These are phyloP conservation scores for Heterohyrax brucei DNA, from an alignment of 2,797 vertebrate genomes.

Conservation along the genomic window DNA sequence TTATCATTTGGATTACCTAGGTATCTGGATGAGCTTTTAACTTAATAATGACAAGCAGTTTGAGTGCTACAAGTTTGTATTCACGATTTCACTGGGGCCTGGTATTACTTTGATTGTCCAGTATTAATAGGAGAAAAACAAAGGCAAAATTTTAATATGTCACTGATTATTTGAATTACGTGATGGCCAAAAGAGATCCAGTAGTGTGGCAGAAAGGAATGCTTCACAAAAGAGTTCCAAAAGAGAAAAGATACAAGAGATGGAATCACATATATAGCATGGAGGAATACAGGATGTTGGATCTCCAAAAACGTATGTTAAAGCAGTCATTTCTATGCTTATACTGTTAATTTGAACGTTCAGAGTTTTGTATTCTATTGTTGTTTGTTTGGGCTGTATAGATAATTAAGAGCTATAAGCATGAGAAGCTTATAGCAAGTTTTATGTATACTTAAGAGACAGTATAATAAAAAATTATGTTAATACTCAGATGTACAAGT, in stretches of 20 bases:
- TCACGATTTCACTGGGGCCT: not conserved
- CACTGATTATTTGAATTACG: conserved; percentile 33
- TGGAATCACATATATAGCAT: not conserved
- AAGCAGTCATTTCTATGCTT: not conserved
- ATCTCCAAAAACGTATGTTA: not conserved
- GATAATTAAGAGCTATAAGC: not conserved
- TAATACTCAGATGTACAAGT: conserved; percentile 21
- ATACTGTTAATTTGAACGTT: not conserved
- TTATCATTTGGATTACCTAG: conserved; percentile 33
- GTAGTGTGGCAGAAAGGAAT: not conserved
- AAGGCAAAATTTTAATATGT: conserved; percentile 31
- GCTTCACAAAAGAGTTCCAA: not conserved
- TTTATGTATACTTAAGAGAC: conserved; percentile 35
- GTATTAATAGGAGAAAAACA: conserved; percentile 12
- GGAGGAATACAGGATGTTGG: not conserved
- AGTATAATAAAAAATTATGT: conserved; percentile 61
- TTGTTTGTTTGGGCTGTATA: conserved; percentile 27
- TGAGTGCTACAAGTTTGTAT: not conserved
- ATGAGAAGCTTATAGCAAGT: not conserved
- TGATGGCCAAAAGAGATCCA: not conserved
- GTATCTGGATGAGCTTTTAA: not conserved
- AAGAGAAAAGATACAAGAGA: not conserved
- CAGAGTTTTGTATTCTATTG: conserved; percentile 32
- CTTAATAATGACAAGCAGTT: not conserved
- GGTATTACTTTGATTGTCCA: not conserved